Conservation (phyloP, 2,113 vertebrate species). For the Dicerorhinus sumatrensis region DNA sequence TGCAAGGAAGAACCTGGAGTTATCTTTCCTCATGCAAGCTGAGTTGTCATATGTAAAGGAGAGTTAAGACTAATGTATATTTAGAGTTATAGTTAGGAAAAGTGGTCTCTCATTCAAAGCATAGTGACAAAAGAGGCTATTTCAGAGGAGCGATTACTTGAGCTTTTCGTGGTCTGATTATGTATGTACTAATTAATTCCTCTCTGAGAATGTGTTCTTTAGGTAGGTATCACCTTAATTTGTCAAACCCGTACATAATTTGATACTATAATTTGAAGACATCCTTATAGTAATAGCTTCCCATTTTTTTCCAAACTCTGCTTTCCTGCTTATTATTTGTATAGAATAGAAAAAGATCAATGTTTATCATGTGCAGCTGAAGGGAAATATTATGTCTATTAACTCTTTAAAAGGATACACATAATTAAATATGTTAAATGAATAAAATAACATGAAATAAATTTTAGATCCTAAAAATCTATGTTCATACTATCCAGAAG, state of each 20-base stretch:
- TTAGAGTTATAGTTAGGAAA: background rate
- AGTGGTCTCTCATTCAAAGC: background rate
- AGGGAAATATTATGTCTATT: background rate
- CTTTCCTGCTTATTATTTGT: background rate
- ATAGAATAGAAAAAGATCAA: conserved; percentile 24
- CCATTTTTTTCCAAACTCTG: background rate
- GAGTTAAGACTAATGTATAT: background rate
- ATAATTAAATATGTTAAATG: conserved; percentile 1
- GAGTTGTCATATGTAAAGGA: background rate
- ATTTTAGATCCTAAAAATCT: background rate
- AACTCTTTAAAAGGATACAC: background rate
- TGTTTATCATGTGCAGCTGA: background rate
- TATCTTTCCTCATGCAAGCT: background rate
- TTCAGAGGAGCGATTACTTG: background rate
- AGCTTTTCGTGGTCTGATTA: background rate
- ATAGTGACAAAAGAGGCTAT: background rate
- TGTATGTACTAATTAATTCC: background rate
- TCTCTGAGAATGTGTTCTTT: background rate
- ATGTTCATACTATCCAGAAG: background rate
- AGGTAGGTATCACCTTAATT: background rate
- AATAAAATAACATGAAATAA: background rate
- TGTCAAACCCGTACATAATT: background rate
- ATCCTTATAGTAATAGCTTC: background rate
- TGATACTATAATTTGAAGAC: background rate
- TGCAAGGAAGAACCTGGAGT: background rate